Evolutionary conservation across 2,797 vertebrate genomes (phyloP), one percentile per base, ranked within the genome.

Genomic region (Chaenodraco wilsoni): DNA sequence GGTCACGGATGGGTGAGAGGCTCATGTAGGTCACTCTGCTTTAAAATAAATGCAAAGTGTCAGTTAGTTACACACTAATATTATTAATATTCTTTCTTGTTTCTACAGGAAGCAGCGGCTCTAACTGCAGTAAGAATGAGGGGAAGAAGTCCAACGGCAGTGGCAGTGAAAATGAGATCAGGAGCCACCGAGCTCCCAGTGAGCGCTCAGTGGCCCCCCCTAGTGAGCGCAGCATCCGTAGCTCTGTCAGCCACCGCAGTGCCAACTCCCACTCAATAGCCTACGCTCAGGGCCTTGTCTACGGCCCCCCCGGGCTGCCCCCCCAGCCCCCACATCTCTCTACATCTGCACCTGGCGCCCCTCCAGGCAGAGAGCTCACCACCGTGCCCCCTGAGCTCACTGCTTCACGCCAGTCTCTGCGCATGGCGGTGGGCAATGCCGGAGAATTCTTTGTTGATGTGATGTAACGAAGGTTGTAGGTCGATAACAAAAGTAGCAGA

Each of bases 381-480:
- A 94, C 96, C 0, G 96, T 97, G 90, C 97, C 98, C 84, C 96
- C 98, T 0, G 98, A 99, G 96, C 96, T 99, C 90, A 97, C 96
- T 4, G 97, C 95, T 83, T 99, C 98, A 74, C 97, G 98, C 90
- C 97, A 99, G 94, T 99, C 98, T 77, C 96, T 99, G 94, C 96
- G 97, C 92, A 96, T 98, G 95, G 97, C 98, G 19, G 98, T 99
- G 94, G 97, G 97, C 88, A 99, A 97, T 81, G 96, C 97, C 57
- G 98, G 98, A 92, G 98, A 99, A 93, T 99, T 98, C 93, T 99
- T 99, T 90, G 98, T 99, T 67, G 98, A 99, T 92, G 98, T 99
- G 91, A 99, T 99, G 98, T 99, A 96, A 98, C 58, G 5, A 23
- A 37, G 62, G 65, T 69, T 62, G 13, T 54, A 41, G 64, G 81